Conservation (phyloP, 1,140 invertebrate genomes). For the Microvelia longipes region DNA sequence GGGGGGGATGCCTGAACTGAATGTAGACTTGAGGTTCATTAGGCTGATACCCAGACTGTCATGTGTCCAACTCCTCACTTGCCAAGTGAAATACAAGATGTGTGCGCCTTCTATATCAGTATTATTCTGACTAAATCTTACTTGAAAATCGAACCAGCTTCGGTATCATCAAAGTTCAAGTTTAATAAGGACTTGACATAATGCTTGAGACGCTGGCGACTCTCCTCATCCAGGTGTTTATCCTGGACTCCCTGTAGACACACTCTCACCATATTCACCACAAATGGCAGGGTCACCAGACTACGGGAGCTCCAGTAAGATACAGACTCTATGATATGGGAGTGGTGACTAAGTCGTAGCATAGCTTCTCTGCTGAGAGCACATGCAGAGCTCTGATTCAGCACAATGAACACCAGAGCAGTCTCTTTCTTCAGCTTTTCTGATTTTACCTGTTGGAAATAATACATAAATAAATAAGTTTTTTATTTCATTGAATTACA, state of each 20-base stretch:
- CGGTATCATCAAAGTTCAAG: constrained; percentile 35
- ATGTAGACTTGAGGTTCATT: too few species aligned
- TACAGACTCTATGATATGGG: background rate
- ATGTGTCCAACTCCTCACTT: too few species aligned
- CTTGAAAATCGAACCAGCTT: constrained; percentile 27
- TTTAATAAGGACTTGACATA: constrained; percentile 34
- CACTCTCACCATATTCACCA: background rate
- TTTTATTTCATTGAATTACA: background rate
- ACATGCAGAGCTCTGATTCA: constrained; percentile 11
- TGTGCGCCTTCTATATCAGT: too few species aligned
- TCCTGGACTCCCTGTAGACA: too few species aligned
- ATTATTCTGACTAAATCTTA: too few species aligned
- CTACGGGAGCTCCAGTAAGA: background rate
- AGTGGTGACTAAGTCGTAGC: background rate
- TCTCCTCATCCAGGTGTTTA: too few species aligned
- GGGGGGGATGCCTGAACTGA: too few species aligned
- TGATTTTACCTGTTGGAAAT: constrained; percentile 11
- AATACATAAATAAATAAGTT: background rate
- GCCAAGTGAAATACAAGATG: too few species aligned
- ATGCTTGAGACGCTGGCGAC: background rate
- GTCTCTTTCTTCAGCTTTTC: constrained; percentile 10
- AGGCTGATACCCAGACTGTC: too few species aligned
- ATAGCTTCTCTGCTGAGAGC: constrained; percentile 7
- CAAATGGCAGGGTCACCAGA: background rate
- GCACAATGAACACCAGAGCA: constrained; percentile 11